These are phyloP conservation scores for Idris sp. DNA, from an alignment of 1,140 invertebrate species.

Conservation along the genomic window DNA sequence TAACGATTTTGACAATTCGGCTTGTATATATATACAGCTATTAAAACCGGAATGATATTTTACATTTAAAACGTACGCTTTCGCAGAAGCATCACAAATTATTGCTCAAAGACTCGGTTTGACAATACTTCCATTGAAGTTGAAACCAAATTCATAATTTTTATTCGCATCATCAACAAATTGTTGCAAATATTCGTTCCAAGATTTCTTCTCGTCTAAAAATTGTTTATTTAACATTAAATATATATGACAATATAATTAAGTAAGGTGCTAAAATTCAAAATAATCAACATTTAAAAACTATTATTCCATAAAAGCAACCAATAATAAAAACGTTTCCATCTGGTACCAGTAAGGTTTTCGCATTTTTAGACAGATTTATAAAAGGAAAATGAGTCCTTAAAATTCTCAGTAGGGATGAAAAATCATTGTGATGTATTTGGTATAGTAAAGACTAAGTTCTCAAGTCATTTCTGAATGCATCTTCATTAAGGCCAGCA, in stretches of 20 bases:
- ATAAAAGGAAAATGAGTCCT: too few relatives aligned
- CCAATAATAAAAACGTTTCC: slow-evolving; percentile 14
- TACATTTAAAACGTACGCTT: slow-evolving; percentile 66
- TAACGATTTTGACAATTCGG: too few relatives aligned
- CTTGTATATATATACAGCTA: slow-evolving; percentile 69
- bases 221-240: not conserved
- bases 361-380: too few relatives aligned
- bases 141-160: slow-evolving; percentile 5
- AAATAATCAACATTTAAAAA: not conserved
- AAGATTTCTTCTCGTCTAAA: slow-evolving; percentile 5
- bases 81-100: slow-evolving; percentile 72
- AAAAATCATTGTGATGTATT: too few relatives aligned
- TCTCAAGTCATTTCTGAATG: too few relatives aligned
- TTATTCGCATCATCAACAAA: slow-evolving; percentile 22
- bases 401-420: too few relatives aligned
- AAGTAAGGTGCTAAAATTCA: not conserved
- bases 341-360: slow-evolving; percentile 16
- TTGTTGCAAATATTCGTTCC: slow-evolving; percentile 8
- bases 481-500: too few relatives aligned
- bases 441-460: too few relatives aligned
- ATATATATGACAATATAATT: too few relatives aligned
- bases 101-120: slow-evolving; percentile 2
- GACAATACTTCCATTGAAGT: slow-evolving; percentile 1
- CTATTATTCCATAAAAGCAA: slow-evolving; percentile 18
- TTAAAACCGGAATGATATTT: slow-evolving; percentile 69